Base-by-base conservation (phyloP, 2,888 invertebrate species). In the Drepana falcataria region DNA sequence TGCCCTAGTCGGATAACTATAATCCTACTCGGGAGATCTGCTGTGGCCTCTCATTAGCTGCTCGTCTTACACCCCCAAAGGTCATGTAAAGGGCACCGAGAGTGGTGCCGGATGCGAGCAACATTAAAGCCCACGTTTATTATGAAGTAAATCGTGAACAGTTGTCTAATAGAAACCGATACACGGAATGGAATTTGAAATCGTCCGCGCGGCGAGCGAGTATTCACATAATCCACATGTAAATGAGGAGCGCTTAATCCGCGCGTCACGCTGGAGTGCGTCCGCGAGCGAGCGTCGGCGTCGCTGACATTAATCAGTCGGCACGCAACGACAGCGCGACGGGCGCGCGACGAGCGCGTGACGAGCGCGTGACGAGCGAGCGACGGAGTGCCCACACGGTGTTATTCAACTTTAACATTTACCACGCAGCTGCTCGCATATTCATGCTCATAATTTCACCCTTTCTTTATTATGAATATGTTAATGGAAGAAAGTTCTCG, bases 321-420 rank as follows among this genome's bases (percentile, higher is more conserved):
- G 48, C 54, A 57, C 56, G 54, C 48, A 48, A 52, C 51, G 48
- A 52, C 48, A 54, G 55, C 48, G 37, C 40, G 51, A 34, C 51
- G 47, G 35, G 34, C 40, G 33, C 4, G 37, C 41, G 37, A 52
- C 51, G 47, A 52, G 47, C 53, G 54, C 48, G 37, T 41, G 48
- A 34, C 51, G 37, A 47, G 35, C 35, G 33, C 2, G 33, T 56
- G 49, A 53, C 61, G 55, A 21, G 21, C 21, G 21, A 21, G 21
- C 58, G 55, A 54, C 55, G 55, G 61, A 55, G 59, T 58, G 59
- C 59, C 62, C 67, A 59, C 70, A 69, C 72, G 59, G 70, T 84
- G 88, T 85, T 85, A 79, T 88, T 89, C 87, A 89, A 85, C 89
- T 90, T 86, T 90, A 85, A 70, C 90, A 90, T 90, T 90, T 86